Evolutionary conservation across 1,140 invertebrate genomes (phyloP), one percentile per base, ranked within the genome.

Genomic region (Pteromalus puparum): DNA sequence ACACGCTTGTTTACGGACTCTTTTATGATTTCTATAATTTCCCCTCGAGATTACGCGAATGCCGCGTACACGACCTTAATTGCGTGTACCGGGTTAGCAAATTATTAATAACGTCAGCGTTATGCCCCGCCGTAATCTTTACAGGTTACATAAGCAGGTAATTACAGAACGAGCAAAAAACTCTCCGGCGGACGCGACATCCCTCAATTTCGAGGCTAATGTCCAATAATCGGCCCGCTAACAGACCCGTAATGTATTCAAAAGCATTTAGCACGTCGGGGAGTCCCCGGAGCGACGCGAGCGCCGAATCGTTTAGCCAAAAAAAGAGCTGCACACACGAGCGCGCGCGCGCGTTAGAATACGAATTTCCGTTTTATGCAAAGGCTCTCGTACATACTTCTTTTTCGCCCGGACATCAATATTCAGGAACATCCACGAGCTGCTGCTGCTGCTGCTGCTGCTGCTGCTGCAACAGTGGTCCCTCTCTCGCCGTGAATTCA

Each of bases 401-500:
- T 61, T 61, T 61, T n/a, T 61, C 53, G 6, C 53, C 5, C 53
- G 30, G 38, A n/a, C 72, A 74, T 73, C 68, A 81, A 73, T 81
- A 81, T 81, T 72, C 72, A 74, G 34, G 34, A 74, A 74, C 38
- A 46, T 70, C 30, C 74, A 81, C 85, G 78, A 15, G 80, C 18
- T 61, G 53, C 21, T 61, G 53, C 15, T 53, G 13, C 48, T 18
- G n/a, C n/a, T n/a, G n/a, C n/a, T n/a, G 80, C 18, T 61, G 53
- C 21, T 61, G 53, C 13, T 76, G 76, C 28, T n/a, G 48, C 48
- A 67, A 38, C 53, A 21, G 18, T 18, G n/a, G 18, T 38, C n/a
- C 76, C 21, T 68, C 30, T 15, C 26, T 34, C 18, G 9, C 21
- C 46, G 15, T 48, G 65, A 80, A 70, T 80, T 80, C 70, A 80